Percentiles rank a stretch among this genome's conserved stretches.
Evolutionary conservation across 2,888 invertebrate species (phyloP).

Genomic region (Criorhina ranunculi): DNA sequence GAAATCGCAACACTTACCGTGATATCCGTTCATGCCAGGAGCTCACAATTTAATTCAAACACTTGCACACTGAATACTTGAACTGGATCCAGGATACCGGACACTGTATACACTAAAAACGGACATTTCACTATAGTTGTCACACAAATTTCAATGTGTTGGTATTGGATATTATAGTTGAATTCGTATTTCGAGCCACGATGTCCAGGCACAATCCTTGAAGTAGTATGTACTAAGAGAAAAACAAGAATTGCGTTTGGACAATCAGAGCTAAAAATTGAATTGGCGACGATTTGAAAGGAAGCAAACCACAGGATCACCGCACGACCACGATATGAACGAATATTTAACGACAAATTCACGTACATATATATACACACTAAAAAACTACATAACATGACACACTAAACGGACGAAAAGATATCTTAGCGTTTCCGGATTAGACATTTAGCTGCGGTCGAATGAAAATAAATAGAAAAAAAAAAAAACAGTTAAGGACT

Average conservation of each 20-base stretch:
- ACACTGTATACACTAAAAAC: constrained; percentile 32
- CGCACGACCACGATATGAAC: constrained; percentile 26
- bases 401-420: constrained; percentile 41
- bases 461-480: constrained; percentile 49
- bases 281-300: constrained; percentile 79
- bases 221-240: constrained; percentile 81
- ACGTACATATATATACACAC: background rate
- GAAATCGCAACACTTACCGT: constrained; percentile 75
- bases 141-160: background rate
- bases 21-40: constrained; percentile 64
- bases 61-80: constrained; percentile 24
- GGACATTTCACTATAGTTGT: constrained; percentile 18
- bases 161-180: constrained; percentile 74
- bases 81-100: constrained; percentile 21
- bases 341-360: constrained; percentile 10
- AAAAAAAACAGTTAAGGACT: constrained; percentile 41
- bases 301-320: constrained; percentile 54
- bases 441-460: constrained; percentile 57
- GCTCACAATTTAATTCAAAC: constrained; percentile 73
- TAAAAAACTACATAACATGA: too few species aligned
- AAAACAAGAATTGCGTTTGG: constrained; percentile 85
- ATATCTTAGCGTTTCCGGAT: constrained; percentile 59
- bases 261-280: constrained; percentile 85
- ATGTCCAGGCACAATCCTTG: constrained; percentile 85
- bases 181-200: constrained; percentile 85